Evolutionary conservation across 2,113 vertebrate species (phyloP), one percentile per base, ranked within the genome.

Genomic region (Entomyzon cyanotis): DNA sequence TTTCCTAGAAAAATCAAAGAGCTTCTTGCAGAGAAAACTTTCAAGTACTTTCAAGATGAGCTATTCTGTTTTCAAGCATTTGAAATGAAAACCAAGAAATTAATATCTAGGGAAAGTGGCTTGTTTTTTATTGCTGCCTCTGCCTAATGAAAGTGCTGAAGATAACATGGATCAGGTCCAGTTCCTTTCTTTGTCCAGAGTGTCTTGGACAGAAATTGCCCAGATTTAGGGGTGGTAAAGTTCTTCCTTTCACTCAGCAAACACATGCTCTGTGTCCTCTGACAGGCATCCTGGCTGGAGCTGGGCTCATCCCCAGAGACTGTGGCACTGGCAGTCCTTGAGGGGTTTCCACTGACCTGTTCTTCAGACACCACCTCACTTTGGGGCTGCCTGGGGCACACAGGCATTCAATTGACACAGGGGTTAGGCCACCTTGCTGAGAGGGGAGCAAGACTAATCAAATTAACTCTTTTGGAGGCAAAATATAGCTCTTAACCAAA

Each of bases 261-360:
- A 69, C 24, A 58, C 2, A 6, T 3, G 8, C 15, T 42, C 23
- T 47, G 13, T 79, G 65, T 78, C 25, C 49, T 46, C 49, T 44
- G 78, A 25, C 24, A 25, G 65, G 33, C 44, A 33, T 64, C 30
- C 64, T 70, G 77, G 30, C 47, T 68, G 69, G 33, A 87, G 33
- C n/a, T 59, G 46, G 59, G 33, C 47, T 93, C 7, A 18, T 87
- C 60, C 59, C 0, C 0, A 47, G 50, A 1, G 11, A 27, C 47
- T 0, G 0, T 6, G 47, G 42, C 63, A 27, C 50, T 58, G 63
- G 71, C 84, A 67, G 65, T 47, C 42, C 60, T 47, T 2, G 3
- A 33, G 30, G 17, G 37, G 8, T 18, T 59, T 88, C 44, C 42
- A 7, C 0, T 46, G 41, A 24, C 25, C 30, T 35, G 52, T 47